Conservation (phyloP, 2,888 invertebrate species). For the Euzophera pinguis region DNA sequence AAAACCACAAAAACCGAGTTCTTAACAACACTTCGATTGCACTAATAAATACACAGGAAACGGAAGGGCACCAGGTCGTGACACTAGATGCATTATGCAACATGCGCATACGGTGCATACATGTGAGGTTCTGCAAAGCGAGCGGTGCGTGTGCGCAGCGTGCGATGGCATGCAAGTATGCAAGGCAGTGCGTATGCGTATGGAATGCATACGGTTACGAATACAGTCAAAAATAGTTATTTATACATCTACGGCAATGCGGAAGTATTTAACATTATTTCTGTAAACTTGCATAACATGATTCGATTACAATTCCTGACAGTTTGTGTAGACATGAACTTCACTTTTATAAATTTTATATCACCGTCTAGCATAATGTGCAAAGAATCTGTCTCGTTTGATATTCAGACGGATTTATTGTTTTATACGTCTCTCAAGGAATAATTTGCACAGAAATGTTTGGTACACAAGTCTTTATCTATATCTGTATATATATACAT, state of each 20-base stretch:
- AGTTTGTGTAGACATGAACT: not conserved
- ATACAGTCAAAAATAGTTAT: not conserved
- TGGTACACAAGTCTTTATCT: not conserved
- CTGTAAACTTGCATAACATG: too few species aligned
- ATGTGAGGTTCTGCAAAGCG: conserved; percentile 1
- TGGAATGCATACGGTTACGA: not conserved
- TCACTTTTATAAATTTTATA: too few species aligned
- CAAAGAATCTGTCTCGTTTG: too few species aligned
- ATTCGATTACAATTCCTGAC: not conserved
- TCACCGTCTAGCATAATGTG: too few species aligned
- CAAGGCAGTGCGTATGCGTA: not conserved
- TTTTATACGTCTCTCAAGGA: too few species aligned
- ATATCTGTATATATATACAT: too few species aligned
- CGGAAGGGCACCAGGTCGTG: conserved; percentile 72
- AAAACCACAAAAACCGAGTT: not conserved
- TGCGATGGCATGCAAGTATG: not conserved
- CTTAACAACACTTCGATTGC: not conserved
- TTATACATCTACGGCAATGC: not conserved
- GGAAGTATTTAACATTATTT: not conserved
- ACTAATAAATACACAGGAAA: conserved; percentile 64
- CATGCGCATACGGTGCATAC: conserved; percentile 28
- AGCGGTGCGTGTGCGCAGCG: conserved; percentile 1
- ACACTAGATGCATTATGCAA: conserved; percentile 72
- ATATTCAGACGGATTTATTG: too few species aligned
- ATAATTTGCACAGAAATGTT: not conserved